Base-by-base conservation (phyloP, 2,888 invertebrate genomes). In the Ashinkailepas kermadecensis region DNA sequence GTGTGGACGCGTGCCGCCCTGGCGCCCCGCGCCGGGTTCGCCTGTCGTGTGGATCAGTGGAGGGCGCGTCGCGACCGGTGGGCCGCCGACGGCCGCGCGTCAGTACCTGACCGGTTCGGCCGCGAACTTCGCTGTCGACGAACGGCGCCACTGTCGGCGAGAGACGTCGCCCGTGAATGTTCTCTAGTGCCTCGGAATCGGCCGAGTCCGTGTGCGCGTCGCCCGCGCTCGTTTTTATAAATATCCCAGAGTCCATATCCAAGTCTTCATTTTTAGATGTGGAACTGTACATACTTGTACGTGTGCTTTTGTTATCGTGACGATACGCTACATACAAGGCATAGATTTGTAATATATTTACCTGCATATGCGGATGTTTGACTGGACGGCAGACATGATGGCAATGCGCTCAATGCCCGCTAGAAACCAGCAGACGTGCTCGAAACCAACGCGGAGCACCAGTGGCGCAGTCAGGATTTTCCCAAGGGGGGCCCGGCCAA, bases 281-380 rank as follows among this genome's bases (percentile, higher is more conserved):
- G 67, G 25, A 23, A 8, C 67, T 67, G 67, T 67, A 25, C 13
- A 25, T 39, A 39, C 39, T 39, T 39, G 39, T 67, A 67, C 9
- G 13, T 25, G 25, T 25, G 67, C 67, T 67, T 67, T 67, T 67
- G 67, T 67, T 67, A 67, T 67, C 7, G 67, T 67, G n/a, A 67
- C 25, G 25, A 67, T 25, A 62, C 62, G 67, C 67, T 67, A 67
- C n/a, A 13, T 25, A 25, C 67, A 25, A 67, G 8, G 67, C 62
- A 25, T 67, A 67, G 67, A 67, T 67, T 67, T 67, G 67, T 67
- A 67, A 67, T 67, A 67, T 25, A 67, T 67, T 67, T 67, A 67
- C 25, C 67, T 67, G 39, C 39, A 39, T 39, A 39, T 39, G 39
- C 39, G 39, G 39, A 39, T 39, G 39, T 39, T 39, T 39, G 39